Conservation (phyloP, 1,140 invertebrate genomes). For the Euwallacea similis region DNA sequence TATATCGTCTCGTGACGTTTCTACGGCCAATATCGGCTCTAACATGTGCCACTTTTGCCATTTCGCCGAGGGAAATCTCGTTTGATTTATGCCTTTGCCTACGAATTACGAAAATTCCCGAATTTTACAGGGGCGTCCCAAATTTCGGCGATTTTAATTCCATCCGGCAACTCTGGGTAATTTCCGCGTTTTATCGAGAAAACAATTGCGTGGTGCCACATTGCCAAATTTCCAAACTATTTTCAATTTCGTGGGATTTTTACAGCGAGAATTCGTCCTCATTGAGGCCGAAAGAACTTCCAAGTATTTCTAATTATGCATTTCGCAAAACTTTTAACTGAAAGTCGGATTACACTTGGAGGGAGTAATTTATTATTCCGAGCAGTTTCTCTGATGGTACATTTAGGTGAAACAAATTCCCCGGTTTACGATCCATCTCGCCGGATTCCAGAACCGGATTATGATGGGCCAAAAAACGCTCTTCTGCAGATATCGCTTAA, state of each 20-base stretch:
- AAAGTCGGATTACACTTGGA: neutral
- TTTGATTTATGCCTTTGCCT: conserved; percentile 28
- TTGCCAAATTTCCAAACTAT: neutral
- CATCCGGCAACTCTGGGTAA: neutral
- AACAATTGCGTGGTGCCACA: neutral
- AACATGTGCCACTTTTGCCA: conserved; percentile 25
- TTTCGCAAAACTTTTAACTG: neutral
- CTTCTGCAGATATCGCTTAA: too few species aligned
- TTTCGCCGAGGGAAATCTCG: conserved; percentile 19
- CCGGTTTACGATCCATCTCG: too few species aligned
- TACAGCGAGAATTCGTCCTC: neutral
- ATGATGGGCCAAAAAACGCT: too few species aligned
- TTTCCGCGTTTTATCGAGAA: neutral
- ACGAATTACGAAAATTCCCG: conserved; percentile 10
- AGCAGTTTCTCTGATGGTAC: neutral
- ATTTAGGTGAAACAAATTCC: too few species aligned
- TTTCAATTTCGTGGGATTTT: too few species aligned
- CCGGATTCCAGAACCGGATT: too few species aligned
- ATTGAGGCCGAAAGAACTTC: neutral
- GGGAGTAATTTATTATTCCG: conserved; percentile 2
- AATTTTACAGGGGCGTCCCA: neutral
- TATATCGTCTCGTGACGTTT: conserved; percentile 23
- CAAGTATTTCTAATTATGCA: conserved; percentile 17
- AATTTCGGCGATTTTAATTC: too few species aligned
- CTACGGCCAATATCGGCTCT: conserved; percentile 22